Base-by-base conservation (phyloP, 2,113 vertebrate species). In the Vulpes vulpes region DNA sequence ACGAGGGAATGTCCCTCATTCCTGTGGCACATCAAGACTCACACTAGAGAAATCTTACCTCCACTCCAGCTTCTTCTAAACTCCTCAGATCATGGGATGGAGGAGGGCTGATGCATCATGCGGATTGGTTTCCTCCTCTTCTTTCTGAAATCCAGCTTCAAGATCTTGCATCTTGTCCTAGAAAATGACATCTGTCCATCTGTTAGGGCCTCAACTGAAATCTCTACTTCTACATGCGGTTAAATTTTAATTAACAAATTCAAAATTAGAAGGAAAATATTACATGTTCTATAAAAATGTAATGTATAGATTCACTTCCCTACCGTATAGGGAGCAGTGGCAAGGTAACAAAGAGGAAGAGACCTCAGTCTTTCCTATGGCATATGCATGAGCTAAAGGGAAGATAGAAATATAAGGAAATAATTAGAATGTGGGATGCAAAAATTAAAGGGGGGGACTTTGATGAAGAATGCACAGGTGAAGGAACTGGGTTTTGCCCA, bases 391-490 rank as follows among this genome's bases (percentile, higher is more conserved):
- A 60, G 19, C 38, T 57, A 11, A 82, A 23, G 60, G 53, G n/a
- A 88, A 79, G 38, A 17, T 0, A 81, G 64, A 74, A 57, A 22
- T 19, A 27, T 0, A 11, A 8, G 17, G 22, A 20, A 17, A 65
- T 35, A 11, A 6, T 5, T 51, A 8, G 15, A 32, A 35, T 12
- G 6, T 32, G 20, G 20, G 3, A 0, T 20, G 32, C 11, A 51
- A 30, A 9, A 19, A 20, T n/a, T 38, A 23, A n/a, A 53, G 9
- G 74, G 17, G 4, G 7, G 4, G 11, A 2, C 15, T 14, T 4
- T 5, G 25, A 3, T 2, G 27, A 74, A 38, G 60, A 16, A 8
- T 0, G 43, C 1, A 20, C 12, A 5, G 22, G 7, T 0, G 4
- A 3, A 60, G 53, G 9, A 4, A 53, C n/a, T 73, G n/a, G 2